Base-by-base conservation (phyloP, 1,140 invertebrate species). In the Drosophila oshimai region DNA sequence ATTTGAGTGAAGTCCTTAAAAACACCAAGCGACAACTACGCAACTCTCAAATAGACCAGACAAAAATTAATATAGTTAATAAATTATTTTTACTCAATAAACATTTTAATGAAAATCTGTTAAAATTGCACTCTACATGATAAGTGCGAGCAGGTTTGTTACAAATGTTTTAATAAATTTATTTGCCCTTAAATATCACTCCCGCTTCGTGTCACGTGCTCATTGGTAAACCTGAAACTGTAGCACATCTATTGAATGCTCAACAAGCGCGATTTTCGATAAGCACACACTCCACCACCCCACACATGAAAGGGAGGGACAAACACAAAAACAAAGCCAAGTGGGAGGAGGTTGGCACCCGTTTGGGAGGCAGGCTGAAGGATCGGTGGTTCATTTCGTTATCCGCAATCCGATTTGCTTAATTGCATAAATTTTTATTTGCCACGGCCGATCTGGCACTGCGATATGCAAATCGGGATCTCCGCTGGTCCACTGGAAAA, bases 401-500 rank as follows among this genome's bases (percentile, higher is more conserved):
- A 55, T 61, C 49, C 67, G 61, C 72, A 75, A 73, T 78, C 70
- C 72, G 80, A 84, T 84, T 84, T 84, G 80, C 79, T 84, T 84
- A 84, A 84, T 84, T 84, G 79, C 79, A 84, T 84, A 84, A 84
- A 84, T 86, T 84, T 84, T 84, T 84, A 84, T 84, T 84, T 83
- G 72, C 73, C 55, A 64, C 68, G 57, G 65, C 29, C 68, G 44
- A 55, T 84, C 80, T 73, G 62, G 79, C 80, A 74, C 67, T 24
- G 71, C 70, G 79, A 84, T 84, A 84, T 84, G 79, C 80, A 84
- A 84, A 83, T 83, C 65, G 36, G 74, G 46, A 61, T 60, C 54
- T 61, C 26, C 9, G 26, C 44, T 22, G 34, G 37, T 58, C 60
- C 70, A 61, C 44, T 39, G 61, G 50, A 45, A 44, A 44, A 42